Evolutionary conservation across 1,140 invertebrate genomes (phyloP).

Genomic region (Drosophila nigrodunni): DNA sequence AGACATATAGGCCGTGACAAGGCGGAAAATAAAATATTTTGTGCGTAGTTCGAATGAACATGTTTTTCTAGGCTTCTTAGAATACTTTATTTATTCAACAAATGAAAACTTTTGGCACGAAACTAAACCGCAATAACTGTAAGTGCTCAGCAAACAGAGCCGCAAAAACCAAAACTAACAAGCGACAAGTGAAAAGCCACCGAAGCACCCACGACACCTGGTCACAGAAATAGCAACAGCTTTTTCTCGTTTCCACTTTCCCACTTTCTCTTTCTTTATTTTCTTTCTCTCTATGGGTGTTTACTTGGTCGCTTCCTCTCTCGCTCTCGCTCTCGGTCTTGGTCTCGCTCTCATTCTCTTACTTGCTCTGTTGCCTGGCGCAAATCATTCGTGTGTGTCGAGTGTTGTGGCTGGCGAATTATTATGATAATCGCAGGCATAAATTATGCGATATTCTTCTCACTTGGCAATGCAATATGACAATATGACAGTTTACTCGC

Average conservation of each 20-base stretch:
- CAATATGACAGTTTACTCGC: conserved; percentile 36
- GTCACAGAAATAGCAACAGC: background rate
- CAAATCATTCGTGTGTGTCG: conserved; percentile 54
- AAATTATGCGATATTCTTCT: conserved; percentile 63
- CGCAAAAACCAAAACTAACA: conserved; percentile 45
- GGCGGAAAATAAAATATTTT: background rate
- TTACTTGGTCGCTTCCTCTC: no score
- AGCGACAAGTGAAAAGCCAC: conserved; percentile 32
- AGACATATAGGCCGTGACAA: conserved; percentile 11
- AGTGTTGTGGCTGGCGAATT: conserved; percentile 61
- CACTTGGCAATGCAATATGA: conserved; percentile 37
- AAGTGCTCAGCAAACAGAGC: conserved; percentile 73
- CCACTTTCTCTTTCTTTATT: background rate
- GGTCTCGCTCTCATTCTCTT: background rate
- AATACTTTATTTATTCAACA: conserved; percentile 66
- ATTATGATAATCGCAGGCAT: conserved; percentile 80
- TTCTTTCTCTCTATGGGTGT: background rate
- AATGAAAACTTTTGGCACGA: conserved; percentile 52
- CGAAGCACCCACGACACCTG: conserved; percentile 14
- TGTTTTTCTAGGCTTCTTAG: conserved; percentile 2
- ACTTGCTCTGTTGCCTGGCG: background rate
- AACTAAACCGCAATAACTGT: conserved; percentile 79
- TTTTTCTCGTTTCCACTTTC: background rate
- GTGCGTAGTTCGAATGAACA: background rate
- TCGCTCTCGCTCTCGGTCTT: no score